Base-by-base conservation (phyloP, 2,888 invertebrate species). In the Ophonus ardosiacus region DNA sequence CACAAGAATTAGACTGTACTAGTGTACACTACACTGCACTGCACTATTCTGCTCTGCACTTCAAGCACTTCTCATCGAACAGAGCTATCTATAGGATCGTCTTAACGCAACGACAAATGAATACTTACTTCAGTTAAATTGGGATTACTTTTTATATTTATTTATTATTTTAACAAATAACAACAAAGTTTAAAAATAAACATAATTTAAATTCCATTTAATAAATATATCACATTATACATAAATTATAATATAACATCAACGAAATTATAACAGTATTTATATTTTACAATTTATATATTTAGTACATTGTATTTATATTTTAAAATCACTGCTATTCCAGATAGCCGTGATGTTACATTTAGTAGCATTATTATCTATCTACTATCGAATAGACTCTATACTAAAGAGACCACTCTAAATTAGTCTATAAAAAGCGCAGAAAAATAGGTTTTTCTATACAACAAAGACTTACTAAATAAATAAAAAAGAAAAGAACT, bases 211-310 rank as follows among this genome's bases (percentile, higher is more conserved):
- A 83, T 31, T 74, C 83, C 74, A 74, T 83, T 83, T 83, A 83
- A 74, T 83, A 83, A 83, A 74, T 83, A 74, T 74, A 83, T 83
- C 83, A 83, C 83, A 83, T 74, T 74, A 74, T 74, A 83, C 83
- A 83, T 71, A 83, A 83, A 83, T 83, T 31, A 83, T 40, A 17
- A 59, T 83, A 74, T 83, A 74, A 83, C 83, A 83, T 83, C 59
- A 74, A 83, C 61, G 7, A 40, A 71, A 82, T 17, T 76, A 51
- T 76, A 43, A 76, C 51, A 56, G 43, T 78, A 78, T 78, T 57
- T 71, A 81, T 81, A 81, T 81, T 40, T 81, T 81, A 81, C 81
- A 81, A 63, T 61, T 63, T 81, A 65, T 81, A 31, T 81, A 40
- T 51, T 51, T 51, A 51, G 8, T 40, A 81, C 40, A 81, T 81